A percentile compares a stretch with the other conserved stretches of the same genome.
Evolutionary conservation across 2,888 invertebrate species (phyloP).

Genomic region (Dryadula phaetusa): DNA sequence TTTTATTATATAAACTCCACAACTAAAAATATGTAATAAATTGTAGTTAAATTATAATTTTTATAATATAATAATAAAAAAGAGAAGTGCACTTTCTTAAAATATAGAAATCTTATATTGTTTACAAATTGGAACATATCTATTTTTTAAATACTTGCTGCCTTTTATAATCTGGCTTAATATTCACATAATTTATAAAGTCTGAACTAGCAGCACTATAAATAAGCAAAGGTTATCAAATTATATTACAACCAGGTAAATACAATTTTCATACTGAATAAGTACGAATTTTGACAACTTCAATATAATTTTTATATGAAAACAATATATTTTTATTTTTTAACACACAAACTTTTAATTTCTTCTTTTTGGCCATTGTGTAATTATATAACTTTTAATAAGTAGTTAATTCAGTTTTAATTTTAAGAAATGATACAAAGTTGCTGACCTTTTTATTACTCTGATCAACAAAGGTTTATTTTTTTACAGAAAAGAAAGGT

Average conservation of each 20-base stretch:
- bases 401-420: background rate
- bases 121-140: background rate
- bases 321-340: background rate
- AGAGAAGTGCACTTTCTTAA: conserved; percentile 13
- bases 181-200: conserved; percentile 3
- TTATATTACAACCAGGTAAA: conserved; percentile 17
- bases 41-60: conserved; percentile 17
- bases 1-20: conserved; percentile 25
- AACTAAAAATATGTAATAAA: conserved; percentile 27
- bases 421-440: background rate
- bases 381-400: background rate
- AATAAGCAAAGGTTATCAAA: background rate
- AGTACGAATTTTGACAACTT: conserved; percentile 14
- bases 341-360: background rate
- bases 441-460: background rate
- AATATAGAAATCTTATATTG: background rate
- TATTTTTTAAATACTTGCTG: background rate
- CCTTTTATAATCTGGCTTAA: background rate
- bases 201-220: conserved; percentile 19
- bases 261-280: conserved; percentile 9
- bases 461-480: background rate
- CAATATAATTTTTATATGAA: conserved; percentile 5
- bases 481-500: background rate
- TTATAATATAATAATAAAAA: conserved; percentile 6
- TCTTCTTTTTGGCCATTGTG: background rate